These are phyloP conservation scores for Argya squamiceps DNA, from an alignment of 2,797 vertebrate species.

Conservation along the genomic window DNA sequence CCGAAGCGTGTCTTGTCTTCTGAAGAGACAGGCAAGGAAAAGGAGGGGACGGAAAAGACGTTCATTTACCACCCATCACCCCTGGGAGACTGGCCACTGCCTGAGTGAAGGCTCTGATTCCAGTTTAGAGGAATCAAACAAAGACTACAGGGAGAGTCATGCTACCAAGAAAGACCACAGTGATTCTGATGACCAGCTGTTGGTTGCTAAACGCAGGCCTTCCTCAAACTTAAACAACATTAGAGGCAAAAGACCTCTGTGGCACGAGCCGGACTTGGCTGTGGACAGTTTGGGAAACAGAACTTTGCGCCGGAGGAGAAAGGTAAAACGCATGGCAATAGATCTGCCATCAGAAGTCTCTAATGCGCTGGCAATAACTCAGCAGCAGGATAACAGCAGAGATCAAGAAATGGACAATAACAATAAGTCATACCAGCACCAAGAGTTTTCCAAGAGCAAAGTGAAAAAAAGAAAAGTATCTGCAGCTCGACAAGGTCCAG, in stretches of 20 bases:
- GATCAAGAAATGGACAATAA: slow-evolving; percentile 80
- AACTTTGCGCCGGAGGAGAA: slow-evolving; percentile 89
- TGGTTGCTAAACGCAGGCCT: slow-evolving; percentile 89
- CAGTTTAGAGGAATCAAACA: slow-evolving; percentile 91
- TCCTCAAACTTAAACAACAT: slow-evolving; percentile 82
- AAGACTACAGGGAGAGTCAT: slow-evolving; percentile 87
- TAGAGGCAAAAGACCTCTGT: slow-evolving; percentile 88
- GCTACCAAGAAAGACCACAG: slow-evolving; percentile 89
- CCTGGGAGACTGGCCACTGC: slow-evolving; percentile 91
- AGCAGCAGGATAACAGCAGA: slow-evolving; percentile 76
- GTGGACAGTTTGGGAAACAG: slow-evolving; percentile 79
- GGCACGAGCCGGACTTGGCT: slow-evolving; percentile 87
- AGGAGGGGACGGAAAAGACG: slow-evolving; percentile 92
- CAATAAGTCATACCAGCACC: slow-evolving; percentile 68
- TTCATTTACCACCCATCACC: slow-evolving; percentile 89
- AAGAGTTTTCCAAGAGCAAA: slow-evolving; percentile 83
- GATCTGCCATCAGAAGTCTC: slow-evolving; percentile 86
- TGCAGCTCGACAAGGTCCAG: slow-evolving; percentile 77
- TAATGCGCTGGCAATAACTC: slow-evolving; percentile 82
- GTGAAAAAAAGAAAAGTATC: slow-evolving; percentile 92
- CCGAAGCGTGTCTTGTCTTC: slow-evolving; percentile 88
- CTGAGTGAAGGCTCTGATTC: slow-evolving; percentile 96
- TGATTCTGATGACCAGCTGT: slow-evolving; percentile 93
- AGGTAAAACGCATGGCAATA: slow-evolving; percentile 97
- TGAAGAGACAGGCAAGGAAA: slow-evolving; percentile 94